Base-by-base conservation (phyloP, 1,140 invertebrate genomes). In the Drosophila sp. region DNA sequence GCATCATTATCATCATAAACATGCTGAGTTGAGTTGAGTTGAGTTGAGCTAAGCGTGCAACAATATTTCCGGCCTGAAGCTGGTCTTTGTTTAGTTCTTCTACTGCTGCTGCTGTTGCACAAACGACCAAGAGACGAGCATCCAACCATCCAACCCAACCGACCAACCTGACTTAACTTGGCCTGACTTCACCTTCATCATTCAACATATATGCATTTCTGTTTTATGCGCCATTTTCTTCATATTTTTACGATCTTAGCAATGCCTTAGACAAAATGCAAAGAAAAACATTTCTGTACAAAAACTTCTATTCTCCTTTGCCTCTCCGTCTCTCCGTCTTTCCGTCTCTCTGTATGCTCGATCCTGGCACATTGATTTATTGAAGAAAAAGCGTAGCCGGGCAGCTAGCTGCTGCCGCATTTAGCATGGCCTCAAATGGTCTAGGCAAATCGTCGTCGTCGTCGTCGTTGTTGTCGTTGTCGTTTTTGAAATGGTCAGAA, bases 341-440 rank as follows among this genome's bases (percentile, higher is more conserved):
- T 32, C 6, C 17, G 17, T 17, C 17, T 17, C 29, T 33, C 32
- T 32, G 8, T 25, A 35, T 57, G 55, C 7, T 32, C 66, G 82
- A 73, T 75, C 66, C 70, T 83, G 65, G 44, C 65, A 17, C 17
- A 38, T 76, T 86, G 83, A 86, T 86, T 86, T 86, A 86, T 86
- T 81, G 76, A 38, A 69, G 79, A 73, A 87, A 85, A 76, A 79
- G 83, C 83, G 83, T 87, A 86, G 79, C 77, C 83, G 68, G 79
- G 83, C 83, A 86, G 83, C 79, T 75, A 86, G 83, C 76, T 56
- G 81, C 81, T 84, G 81, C 83, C 71, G 82, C 71, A 77, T 79
- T 87, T 83, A 83, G 75, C 75, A 76, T 38, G 56, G 60, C 44
- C 54, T 57, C 60, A 40, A 56, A 70, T 50, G 44, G 44, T 50